Conservation (phyloP, 2,113 vertebrate genomes). For the Phrynocephalus versicolor region DNA sequence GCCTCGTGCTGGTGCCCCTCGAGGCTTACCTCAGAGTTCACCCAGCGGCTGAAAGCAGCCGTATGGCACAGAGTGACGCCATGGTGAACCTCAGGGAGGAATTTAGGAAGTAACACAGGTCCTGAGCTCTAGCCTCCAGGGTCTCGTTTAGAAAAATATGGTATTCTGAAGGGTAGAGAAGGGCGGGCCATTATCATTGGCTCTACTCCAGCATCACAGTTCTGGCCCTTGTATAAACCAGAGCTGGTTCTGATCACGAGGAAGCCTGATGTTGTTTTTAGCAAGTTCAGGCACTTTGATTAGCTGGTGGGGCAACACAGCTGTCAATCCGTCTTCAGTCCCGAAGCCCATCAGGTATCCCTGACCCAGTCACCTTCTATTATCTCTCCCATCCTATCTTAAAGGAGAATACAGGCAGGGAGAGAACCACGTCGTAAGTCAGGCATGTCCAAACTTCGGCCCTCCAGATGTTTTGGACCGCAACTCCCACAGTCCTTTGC, state of each 20-base stretch:
- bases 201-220: not conserved
- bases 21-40: not conserved
- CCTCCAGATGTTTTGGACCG: too few species aligned
- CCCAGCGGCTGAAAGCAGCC: not conserved
- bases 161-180: too few species aligned
- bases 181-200: not conserved
- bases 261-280: not conserved
- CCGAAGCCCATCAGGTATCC: not conserved
- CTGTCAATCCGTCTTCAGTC: not conserved
- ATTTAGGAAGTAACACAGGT: not conserved
- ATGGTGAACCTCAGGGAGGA: not conserved
- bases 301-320: not conserved
- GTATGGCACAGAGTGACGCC: constrained; percentile 11
- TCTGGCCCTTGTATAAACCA: not conserved
- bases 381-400: not conserved
- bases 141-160: constrained; percentile 8
- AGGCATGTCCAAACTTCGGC: too few species aligned
- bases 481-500: too few species aligned
- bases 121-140: not conserved
- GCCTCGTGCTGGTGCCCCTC: not conserved
- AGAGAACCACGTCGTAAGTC: not conserved
- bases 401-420: not conserved
- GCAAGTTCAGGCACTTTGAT: too few species aligned
- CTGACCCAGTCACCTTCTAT: not conserved
- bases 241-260: too few species aligned